Conservation (phyloP, 2,888 invertebrate genomes). For the Pristionchus japonicus region DNA sequence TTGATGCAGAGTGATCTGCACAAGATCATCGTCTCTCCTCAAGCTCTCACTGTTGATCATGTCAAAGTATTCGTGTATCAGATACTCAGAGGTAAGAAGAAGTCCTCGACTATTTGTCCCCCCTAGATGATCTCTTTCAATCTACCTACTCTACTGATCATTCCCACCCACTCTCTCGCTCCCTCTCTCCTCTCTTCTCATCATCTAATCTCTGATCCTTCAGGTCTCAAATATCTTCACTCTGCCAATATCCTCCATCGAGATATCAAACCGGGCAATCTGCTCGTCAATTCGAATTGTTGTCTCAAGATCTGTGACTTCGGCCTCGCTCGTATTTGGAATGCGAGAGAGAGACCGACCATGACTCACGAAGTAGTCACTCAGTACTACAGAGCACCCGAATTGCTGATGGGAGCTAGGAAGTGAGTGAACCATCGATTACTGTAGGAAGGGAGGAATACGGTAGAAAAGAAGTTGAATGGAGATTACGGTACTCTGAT, state of each 20-base stretch:
- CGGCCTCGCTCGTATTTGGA: conserved; percentile 96
- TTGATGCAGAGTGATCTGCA: conserved; percentile 99
- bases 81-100: conserved; percentile 91
- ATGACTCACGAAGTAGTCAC: conserved; percentile 99
- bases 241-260: conserved; percentile 97
- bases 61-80: conserved; percentile 99
- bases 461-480: neutral
- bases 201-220: neutral
- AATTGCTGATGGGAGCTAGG: conserved; percentile 97
- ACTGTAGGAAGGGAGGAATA: no score
- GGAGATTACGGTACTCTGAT: neutral
- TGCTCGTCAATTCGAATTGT: conserved; percentile 98
- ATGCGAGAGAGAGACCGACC: conserved; percentile 88
- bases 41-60: conserved; percentile 98
- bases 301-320: conserved; percentile 99
- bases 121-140: no score
- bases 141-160: no score
- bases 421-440: no score
- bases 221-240: conserved; percentile 97
- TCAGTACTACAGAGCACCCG: conserved; percentile 98
- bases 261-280: conserved; percentile 98
- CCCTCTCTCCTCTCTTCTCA: neutral
- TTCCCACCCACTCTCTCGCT: neutral
- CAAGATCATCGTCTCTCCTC: conserved; percentile 99
- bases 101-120: no score